Conservation (phyloP, 1,140 invertebrate genomes). For the Lanistes nyassanus region DNA sequence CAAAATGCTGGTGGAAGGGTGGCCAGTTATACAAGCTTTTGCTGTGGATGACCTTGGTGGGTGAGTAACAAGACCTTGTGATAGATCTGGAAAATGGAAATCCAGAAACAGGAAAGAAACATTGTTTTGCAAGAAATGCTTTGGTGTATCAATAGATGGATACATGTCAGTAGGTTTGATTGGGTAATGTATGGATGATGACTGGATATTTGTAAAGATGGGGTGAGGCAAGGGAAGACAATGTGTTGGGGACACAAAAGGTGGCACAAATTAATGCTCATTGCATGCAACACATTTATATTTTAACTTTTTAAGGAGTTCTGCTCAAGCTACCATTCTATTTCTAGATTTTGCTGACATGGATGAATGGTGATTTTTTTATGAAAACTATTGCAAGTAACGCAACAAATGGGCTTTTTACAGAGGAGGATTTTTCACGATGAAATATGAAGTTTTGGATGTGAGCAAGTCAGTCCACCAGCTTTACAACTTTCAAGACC, state of each 20-base stretch:
- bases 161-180: too few relatives aligned
- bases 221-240: too few relatives aligned
- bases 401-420: constrained; percentile 28
- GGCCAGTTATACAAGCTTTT: constrained; percentile 64
- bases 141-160: too few relatives aligned
- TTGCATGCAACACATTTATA: too few relatives aligned
- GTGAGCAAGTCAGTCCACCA: constrained; percentile 43
- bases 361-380: neutral
- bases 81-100: too few relatives aligned
- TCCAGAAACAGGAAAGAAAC: too few relatives aligned
- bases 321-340: neutral
- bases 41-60: constrained; percentile 61
- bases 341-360: neutral
- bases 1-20: constrained; percentile 57
- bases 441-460: constrained; percentile 55
- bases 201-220: too few relatives aligned
- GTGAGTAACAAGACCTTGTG: constrained; percentile 34
- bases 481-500: constrained; percentile 51
- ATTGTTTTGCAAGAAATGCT: too few relatives aligned
- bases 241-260: too few relatives aligned
- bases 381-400: neutral
- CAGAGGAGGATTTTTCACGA: constrained; percentile 61
- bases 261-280: too few relatives aligned
- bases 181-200: too few relatives aligned
- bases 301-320: neutral